Conservation (phyloP, 1,140 invertebrate species). For the Euwallacea fornicatus region DNA sequence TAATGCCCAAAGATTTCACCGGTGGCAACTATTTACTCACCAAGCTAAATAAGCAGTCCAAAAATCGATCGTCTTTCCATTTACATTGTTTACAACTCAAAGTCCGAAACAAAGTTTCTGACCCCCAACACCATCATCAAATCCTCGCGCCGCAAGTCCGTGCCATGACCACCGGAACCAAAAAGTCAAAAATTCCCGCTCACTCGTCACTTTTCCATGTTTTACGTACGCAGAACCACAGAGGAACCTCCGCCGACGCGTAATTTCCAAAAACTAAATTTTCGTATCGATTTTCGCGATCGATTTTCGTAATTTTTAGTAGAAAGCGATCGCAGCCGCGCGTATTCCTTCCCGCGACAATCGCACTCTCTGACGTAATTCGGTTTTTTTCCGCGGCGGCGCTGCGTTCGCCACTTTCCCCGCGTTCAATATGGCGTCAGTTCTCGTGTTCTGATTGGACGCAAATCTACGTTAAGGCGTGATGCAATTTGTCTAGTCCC, state of each 20-base stretch:
- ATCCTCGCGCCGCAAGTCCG: too few relatives aligned
- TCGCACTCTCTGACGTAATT: conserved; percentile 46
- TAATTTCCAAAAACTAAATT: conserved; percentile 35
- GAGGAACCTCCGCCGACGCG: conserved; percentile 12
- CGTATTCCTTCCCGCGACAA: conserved; percentile 28
- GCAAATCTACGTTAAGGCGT: conserved; percentile 25
- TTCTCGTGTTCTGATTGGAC: conserved; percentile 36
- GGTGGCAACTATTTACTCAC: too few relatives aligned
- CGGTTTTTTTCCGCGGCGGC: conserved; percentile 41
- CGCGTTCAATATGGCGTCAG: conserved; percentile 45
- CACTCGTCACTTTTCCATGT: background rate
- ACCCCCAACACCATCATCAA: too few relatives aligned
- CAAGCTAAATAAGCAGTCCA: too few relatives aligned
- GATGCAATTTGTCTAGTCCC: conserved; percentile 8
- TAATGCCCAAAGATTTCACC: too few relatives aligned
- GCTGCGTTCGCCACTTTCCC: conserved; percentile 41
- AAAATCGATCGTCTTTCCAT: too few relatives aligned
- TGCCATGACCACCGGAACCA: too few relatives aligned
- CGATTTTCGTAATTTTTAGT: conserved; percentile 46
- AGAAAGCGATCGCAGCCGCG: conserved; percentile 38
- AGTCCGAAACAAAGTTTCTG: too few relatives aligned
- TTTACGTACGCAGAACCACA: conserved; percentile 4
- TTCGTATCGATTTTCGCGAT: conserved; percentile 46
- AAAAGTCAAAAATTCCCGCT: too few relatives aligned
- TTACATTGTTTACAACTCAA: too few relatives aligned